These are phyloP conservation scores for Triops cancriformis DNA, from an alignment of 1,140 invertebrate species.

Conservation along the genomic window DNA sequence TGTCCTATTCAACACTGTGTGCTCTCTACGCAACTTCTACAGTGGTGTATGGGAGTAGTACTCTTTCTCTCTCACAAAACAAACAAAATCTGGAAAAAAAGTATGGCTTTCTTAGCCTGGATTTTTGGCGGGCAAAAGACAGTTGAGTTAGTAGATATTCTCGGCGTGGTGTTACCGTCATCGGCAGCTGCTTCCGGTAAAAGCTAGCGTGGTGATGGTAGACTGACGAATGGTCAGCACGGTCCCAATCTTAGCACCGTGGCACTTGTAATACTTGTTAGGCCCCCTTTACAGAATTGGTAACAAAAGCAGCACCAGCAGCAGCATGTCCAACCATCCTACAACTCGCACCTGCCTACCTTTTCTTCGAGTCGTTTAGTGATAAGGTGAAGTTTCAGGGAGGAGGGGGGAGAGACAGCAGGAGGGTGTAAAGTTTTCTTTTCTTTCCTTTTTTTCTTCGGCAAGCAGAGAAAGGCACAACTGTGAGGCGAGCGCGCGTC, in stretches of 20 bases:
- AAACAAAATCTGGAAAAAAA: conserved; percentile 4
- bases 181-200: not conserved
- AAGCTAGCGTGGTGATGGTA: not conserved
- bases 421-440: not conserved
- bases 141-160: too few species aligned
- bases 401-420: conserved; percentile 14
- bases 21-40: conserved; percentile 1
- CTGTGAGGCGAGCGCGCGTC: conserved; percentile 4
- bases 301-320: too few species aligned
- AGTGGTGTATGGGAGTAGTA: not conserved
- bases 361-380: not conserved
- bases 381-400: conserved; percentile 6
- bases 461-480: not conserved
- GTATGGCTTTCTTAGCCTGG: not conserved
- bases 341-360: not conserved
- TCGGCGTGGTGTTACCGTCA: too few species aligned
- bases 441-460: not conserved
- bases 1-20: not conserved
- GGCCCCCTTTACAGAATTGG: too few species aligned
- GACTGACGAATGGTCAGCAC: conserved; percentile 8
- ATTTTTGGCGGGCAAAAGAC: not conserved
- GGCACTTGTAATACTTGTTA: too few species aligned
- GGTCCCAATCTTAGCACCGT: too few species aligned
- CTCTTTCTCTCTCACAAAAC: not conserved
- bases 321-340: too few species aligned